These are phyloP conservation scores for Zaprionus ornatus DNA, from an alignment of 1,140 invertebrate species.

Conservation along the genomic window DNA sequence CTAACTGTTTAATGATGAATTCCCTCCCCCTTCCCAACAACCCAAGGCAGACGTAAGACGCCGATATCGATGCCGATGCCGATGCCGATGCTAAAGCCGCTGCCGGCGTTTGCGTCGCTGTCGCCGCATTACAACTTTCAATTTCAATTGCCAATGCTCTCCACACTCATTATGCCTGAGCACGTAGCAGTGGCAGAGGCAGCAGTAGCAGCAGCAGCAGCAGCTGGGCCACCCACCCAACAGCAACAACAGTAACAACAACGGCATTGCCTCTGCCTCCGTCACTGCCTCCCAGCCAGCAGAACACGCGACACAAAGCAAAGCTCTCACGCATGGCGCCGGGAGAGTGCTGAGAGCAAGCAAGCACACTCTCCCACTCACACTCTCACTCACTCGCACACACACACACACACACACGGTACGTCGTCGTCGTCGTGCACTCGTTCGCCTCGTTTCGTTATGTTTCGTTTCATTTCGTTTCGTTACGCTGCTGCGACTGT, in stretches of 20 bases:
- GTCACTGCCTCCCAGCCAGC: constrained; percentile 22
- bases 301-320: constrained; percentile 29
- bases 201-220: neutral
- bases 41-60: neutral
- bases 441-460: constrained; percentile 29
- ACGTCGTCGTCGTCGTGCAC: constrained; percentile 13
- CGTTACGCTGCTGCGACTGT: constrained; percentile 31
- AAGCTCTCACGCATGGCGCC: constrained; percentile 44
- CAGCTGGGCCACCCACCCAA: constrained; percentile 13
- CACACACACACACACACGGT: neutral
- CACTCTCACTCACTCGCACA: neutral
- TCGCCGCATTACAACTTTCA: constrained; percentile 70
- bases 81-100: neutral
- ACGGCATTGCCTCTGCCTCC: too few relatives aligned
- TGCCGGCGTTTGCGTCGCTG: too few relatives aligned
- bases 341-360: neutral
- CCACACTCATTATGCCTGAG: constrained; percentile 39
- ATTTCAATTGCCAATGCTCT: constrained; percentile 74
- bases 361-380: neutral
- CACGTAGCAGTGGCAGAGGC: constrained; percentile 19
- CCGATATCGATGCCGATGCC: constrained; percentile 17
- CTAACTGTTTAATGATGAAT: constrained; percentile 74
- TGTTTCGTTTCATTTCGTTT: constrained; percentile 41
- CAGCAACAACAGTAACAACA: neutral
- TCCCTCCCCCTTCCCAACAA: constrained; percentile 11